Base-by-base conservation (phyloP, 2,797 vertebrate genomes). In the Threskiornis aethiopicus region DNA sequence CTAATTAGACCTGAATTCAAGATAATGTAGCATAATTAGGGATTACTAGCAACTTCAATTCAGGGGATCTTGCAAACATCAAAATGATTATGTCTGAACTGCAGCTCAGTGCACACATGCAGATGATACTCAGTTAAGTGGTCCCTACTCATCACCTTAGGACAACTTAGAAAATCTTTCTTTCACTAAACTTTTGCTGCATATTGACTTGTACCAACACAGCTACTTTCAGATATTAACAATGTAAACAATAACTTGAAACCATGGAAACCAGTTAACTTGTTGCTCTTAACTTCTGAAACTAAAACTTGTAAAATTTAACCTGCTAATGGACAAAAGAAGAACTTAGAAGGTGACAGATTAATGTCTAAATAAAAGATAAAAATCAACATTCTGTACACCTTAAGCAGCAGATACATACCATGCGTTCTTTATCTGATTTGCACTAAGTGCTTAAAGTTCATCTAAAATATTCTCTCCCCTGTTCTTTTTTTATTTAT, bases 201-300 rank as follows among this genome's bases (percentile, higher is more conserved):
- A 35, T 61, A 54, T 18, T 82, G 64, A 61, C 65, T 94, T 58
- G 69, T 69, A 83, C 24, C 83, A 89, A 46, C 57, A 91, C 28
- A 91, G 55, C 59, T 80, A 58, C 79, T 77, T 75, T 82, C 81
- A 95, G 71, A 66, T 78, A 87, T 29, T 86, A 96, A 84, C 86
- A 94, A 73, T 57, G 52, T 52, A 93, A 96, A 85, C 73, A 93
- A 13, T 76, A 84, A 92, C 65, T 66, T 95, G 81, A 95, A 96
- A 85, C 97, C 96, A 98, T 88, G 93, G 97, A 95, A 98, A 97
- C 95, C 42, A 87, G 85, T 85, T 67, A 85, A 94, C 87, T 92
- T 94, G 37, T 35, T 93, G 62, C 67, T 95, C 88, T 59, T 59
- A 91, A 72, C 47, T 91, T 72, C 66, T 70, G 86, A 85, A 91